A percentile compares a stretch with the other conserved stretches of the same genome.
phyloP scores from a whole-genome alignment of 2,113 vertebrate genomes.

The Arvicanthis niloticus region DNA sequence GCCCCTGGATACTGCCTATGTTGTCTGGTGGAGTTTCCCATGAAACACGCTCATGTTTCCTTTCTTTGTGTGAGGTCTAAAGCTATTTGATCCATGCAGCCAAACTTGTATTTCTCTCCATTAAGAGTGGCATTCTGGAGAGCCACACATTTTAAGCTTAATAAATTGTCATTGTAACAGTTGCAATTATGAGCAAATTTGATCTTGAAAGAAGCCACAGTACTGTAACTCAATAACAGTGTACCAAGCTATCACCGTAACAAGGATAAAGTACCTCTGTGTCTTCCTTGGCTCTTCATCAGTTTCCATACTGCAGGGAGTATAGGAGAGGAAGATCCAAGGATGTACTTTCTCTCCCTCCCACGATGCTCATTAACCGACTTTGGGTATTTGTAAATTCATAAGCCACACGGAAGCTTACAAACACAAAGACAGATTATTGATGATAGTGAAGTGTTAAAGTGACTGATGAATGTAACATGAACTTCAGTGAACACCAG shows the following conservation, averaged over 20 bases:
- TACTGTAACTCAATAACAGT: conserved; percentile 57
- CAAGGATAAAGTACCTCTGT: conserved; percentile 39
- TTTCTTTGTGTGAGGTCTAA: neutral
- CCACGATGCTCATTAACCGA: conserved; percentile 8
- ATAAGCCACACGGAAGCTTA: conserved; percentile 2
- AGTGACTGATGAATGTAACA: conserved; percentile 43
- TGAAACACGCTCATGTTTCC: neutral
- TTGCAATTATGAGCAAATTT: conserved; percentile 75
- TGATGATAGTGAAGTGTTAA: conserved; percentile 53
- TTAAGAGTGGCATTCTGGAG: conserved; percentile 6
- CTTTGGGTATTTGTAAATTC: conserved; percentile 49
- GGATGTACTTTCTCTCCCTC: neutral
- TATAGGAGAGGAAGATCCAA: neutral
- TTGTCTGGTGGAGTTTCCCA: neutral
- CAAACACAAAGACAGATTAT: conserved; percentile 46
- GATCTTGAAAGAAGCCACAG: conserved; percentile 58
- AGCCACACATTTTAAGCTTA: conserved; percentile 66
- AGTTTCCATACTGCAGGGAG: conserved; percentile 1
- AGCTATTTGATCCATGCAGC: conserved; percentile 4
- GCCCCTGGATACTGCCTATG: neutral
- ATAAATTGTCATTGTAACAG: conserved; percentile 68
- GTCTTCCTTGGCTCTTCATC: conserved; percentile 14
- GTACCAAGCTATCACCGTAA: conserved; percentile 40
- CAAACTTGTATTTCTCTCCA: conserved; percentile 40
- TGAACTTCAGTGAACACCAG: neutral